These are phyloP conservation scores for Ormyrus rosae DNA, from an alignment of 2,888 invertebrate genomes.

Conservation along the genomic window DNA sequence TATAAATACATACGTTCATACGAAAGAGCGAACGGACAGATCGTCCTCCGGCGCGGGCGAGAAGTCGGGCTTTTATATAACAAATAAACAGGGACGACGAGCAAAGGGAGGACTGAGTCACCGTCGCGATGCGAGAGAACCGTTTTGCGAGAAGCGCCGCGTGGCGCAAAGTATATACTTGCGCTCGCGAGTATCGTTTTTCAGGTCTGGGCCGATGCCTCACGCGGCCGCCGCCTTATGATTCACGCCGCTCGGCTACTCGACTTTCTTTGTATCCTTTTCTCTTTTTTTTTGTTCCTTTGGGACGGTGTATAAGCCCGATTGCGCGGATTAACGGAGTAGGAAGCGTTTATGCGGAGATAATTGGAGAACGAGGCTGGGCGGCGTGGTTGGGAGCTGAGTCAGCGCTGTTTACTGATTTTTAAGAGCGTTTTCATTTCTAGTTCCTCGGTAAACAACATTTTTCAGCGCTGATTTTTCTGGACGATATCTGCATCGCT, in stretches of 20 bases:
- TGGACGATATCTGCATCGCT: too few species aligned
- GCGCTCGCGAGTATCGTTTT: constrained; percentile 36
- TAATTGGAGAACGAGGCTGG: neutral
- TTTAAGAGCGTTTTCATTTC: neutral
- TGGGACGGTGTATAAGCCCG: neutral
- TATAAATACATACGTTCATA: constrained; percentile 7
- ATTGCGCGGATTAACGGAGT: constrained; percentile 18
- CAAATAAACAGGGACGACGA: constrained; percentile 6
- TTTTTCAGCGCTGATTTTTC: too few species aligned
- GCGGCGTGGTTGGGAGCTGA: neutral
- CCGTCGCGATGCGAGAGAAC: neutral
- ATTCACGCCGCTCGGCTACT: constrained; percentile 14
- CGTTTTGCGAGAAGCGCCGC: too few species aligned
- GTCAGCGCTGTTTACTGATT: neutral
- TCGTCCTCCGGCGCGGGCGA: neutral
- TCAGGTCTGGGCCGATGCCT: constrained; percentile 39
- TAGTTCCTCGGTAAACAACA: too few species aligned
- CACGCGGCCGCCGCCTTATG: constrained; percentile 27
- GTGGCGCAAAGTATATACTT: neutral
- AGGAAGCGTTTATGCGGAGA: neutral
- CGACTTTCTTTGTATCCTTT: neutral
- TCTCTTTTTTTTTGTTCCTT: neutral
- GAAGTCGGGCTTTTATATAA: neutral
- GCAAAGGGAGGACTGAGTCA: constrained; percentile 28
- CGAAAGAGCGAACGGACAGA: constrained; percentile 20